phyloP scores from a whole-genome alignment of 2,888 invertebrate species.

The Digitonthophagus gazella region DNA sequence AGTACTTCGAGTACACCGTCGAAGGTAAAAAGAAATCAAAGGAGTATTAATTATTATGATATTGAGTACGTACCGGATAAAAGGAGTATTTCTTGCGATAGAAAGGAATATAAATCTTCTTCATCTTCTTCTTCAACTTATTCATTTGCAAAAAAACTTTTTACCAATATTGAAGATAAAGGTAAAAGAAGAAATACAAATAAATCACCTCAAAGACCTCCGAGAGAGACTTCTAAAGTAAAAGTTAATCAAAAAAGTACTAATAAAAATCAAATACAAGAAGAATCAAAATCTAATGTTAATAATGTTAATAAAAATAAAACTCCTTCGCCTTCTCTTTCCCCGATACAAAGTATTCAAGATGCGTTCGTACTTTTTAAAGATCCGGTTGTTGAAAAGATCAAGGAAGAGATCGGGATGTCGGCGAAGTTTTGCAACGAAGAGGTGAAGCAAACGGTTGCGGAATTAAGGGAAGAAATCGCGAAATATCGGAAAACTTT shows the following conservation, averaged over 20 bases:
- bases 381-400: conserved; percentile 21
- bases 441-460: conserved; percentile 31
- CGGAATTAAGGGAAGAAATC: conserved; percentile 36
- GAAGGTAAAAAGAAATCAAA: background rate
- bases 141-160: background rate
- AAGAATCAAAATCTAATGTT: too few species aligned
- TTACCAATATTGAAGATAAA: background rate
- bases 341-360: too few species aligned
- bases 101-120: background rate
- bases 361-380: background rate
- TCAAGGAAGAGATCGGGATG: conserved; percentile 32
- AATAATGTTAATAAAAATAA: background rate
- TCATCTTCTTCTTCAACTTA: background rate
- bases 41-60: background rate
- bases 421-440: conserved; percentile 23
- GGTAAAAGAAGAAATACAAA: too few species aligned
- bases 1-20: background rate
- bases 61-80: background rate
- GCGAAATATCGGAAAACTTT: conserved; percentile 30
- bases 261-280: background rate
- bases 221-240: background rate
- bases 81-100: background rate
- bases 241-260: background rate
- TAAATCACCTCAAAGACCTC: background rate
- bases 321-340: too few species aligned